Base-by-base conservation (phyloP, 2,888 invertebrate species). In the Hyposoter dolosus region DNA sequence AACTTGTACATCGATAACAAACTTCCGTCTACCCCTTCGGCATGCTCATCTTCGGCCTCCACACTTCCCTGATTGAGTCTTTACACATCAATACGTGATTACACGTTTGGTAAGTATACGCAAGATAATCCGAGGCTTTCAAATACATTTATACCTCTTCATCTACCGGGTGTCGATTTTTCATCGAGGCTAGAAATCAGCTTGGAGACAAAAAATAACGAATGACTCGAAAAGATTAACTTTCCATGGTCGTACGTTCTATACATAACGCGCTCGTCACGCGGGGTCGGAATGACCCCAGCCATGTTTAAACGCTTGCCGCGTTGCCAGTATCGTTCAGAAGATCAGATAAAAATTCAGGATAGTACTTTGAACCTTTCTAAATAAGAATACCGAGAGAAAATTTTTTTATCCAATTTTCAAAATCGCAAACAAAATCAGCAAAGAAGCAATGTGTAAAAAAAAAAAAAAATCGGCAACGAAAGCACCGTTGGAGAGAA, bases 1-100 rank as follows among this genome's bases (percentile, higher is more conserved):
- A 80, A 80, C 80, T 77, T 19, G 56, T 83, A 68, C 40, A 72
- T 53, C 72, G 72, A 72, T 72, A 72, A 72, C 53, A 19, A 32
- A 35, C 35, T 72, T 35, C 72, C 72, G 72, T 35, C 35, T 53
- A 50, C 72, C 47, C 50, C 72, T 72, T 72, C 72, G 72, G 53
- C 72, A 35, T 72, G 72, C 17, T 72, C 53, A 32, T 28, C 35
- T 72, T n/a, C 35, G 35, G 53, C 19, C 72, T 72, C 72, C 10
- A 50, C 10, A 50, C 10, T 15, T 47, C 45, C 2, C 47, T 69
- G 17, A 47, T 17, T 69, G 28, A 32, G 28, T 45, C 32, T 1
- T 43, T 40, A 32, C 28, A 28, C 23, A 69, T 10, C 43, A 23
- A 28, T 69, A 17, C 47, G 45, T 23, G 69, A 23, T 12, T 28